Percentiles rank a stretch among this genome's conserved stretches.
Evolutionary conservation across 2,888 invertebrate genomes (phyloP).

Genomic region (Sinodicranocentrus sp.): DNA sequence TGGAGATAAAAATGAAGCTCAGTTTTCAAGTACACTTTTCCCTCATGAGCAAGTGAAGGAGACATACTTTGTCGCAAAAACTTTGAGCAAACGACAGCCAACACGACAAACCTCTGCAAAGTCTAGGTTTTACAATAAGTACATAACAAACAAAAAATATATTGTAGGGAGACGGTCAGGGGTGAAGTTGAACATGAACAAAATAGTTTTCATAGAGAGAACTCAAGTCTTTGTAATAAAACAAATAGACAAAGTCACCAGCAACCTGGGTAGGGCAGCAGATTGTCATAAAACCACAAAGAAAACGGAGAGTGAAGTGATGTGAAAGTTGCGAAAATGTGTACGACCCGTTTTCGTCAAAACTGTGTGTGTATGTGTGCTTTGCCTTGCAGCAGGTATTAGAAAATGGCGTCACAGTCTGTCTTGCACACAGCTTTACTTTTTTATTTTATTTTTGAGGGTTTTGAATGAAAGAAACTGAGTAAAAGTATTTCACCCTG

Average conservation of each 20-base stretch:
- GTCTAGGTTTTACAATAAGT: not conserved
- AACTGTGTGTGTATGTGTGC: no score
- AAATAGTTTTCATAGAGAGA: conserved; percentile 22
- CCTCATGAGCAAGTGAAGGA: not conserved
- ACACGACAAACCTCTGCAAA: not conserved
- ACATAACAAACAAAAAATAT: not conserved
- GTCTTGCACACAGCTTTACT: no score
- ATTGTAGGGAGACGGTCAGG: not conserved
- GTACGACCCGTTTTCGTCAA: no score
- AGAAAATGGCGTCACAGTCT: no score
- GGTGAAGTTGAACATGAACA: not conserved
- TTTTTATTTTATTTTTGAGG: no score
- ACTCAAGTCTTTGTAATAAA: conserved; percentile 33
- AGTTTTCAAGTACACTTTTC: not conserved
- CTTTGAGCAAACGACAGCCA: not conserved
- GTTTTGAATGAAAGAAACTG: no score
- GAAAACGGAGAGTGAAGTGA: not conserved
- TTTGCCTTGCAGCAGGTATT: no score
- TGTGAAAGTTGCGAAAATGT: conserved; percentile 5
- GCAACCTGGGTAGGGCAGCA: conserved; percentile 53
- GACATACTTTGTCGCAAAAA: no score
- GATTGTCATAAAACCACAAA: conserved; percentile 54
- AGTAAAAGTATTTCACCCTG: no score
- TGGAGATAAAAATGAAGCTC: no score
- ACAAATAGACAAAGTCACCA: conserved; percentile 42